phyloP scores from a whole-genome alignment of 2,888 invertebrate genomes.

The Pollenia labialis region DNA sequence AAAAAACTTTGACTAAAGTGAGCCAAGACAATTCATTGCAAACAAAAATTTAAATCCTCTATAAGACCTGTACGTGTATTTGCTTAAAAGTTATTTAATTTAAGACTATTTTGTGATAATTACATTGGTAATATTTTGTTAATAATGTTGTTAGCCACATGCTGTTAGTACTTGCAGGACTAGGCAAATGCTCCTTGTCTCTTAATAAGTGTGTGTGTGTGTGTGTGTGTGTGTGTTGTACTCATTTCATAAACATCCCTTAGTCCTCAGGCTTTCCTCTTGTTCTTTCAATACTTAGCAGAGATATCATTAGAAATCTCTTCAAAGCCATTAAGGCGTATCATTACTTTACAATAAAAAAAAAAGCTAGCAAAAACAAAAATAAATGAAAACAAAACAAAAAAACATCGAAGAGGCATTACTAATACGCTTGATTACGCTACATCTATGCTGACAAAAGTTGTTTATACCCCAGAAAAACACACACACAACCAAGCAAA shows the following conservation, averaged over 20 bases:
- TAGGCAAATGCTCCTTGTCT: neutral
- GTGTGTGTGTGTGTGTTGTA: neutral
- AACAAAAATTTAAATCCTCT: no score
- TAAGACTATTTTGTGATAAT: slow-evolving; percentile 56
- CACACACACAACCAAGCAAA: neutral
- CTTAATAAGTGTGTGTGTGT: neutral
- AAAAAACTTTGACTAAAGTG: no score
- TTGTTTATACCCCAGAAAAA: slow-evolving; percentile 16
- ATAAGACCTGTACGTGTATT: slow-evolving; percentile 20
- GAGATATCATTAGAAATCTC: slow-evolving; percentile 11
- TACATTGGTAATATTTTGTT: slow-evolving; percentile 47
- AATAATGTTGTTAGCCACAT: slow-evolving; percentile 48
- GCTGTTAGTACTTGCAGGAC: slow-evolving; percentile 38
- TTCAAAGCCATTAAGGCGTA: slow-evolving; percentile 52
- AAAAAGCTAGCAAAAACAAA: slow-evolving; percentile 8
- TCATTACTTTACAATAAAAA: slow-evolving; percentile 59
- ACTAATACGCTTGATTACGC: slow-evolving; percentile 47
- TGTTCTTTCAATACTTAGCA: slow-evolving; percentile 2
- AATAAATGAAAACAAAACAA: slow-evolving; percentile 11
- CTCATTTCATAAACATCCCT: slow-evolving; percentile 45
- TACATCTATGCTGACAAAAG: slow-evolving; percentile 27
- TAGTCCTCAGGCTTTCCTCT: slow-evolving; percentile 14
- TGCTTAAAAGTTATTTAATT: slow-evolving; percentile 54
- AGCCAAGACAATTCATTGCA: no score
- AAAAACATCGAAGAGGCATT: slow-evolving; percentile 51